Evolutionary conservation across 2,888 invertebrate species (phyloP).

Genomic region (Camponotus fellah): DNA sequence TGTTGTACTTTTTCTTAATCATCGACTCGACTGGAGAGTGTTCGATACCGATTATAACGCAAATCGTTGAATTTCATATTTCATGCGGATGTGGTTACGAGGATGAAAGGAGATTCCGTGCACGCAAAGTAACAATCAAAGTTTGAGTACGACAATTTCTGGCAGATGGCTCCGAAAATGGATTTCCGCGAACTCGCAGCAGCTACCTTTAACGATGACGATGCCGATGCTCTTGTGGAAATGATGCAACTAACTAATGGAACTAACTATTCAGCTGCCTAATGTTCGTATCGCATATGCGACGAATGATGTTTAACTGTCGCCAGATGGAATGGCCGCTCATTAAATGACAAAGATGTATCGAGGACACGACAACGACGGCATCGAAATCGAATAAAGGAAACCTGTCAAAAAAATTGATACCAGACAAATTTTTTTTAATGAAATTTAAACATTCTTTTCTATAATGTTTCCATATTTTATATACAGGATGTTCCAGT

Average conservation of each 20-base stretch:
- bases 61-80: not conserved
- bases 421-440: not conserved
- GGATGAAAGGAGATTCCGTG: constrained; percentile 25
- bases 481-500: too few relatives aligned
- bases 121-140: constrained; percentile 45
- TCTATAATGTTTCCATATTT: not conserved
- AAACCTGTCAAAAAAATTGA: not conserved
- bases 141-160: constrained; percentile 23
- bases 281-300: constrained; percentile 25
- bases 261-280: constrained; percentile 42
- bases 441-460: not conserved
- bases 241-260: constrained; percentile 50
- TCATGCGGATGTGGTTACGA: constrained; percentile 20
- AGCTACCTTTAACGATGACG: constrained; percentile 45
- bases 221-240: constrained; percentile 41
- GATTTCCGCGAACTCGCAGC: constrained; percentile 45
- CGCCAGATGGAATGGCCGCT: constrained; percentile 29
- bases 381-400: constrained; percentile 20
- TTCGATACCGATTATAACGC: not conserved
- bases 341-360: constrained; percentile 14
- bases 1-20: not conserved
- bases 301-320: constrained; percentile 28
- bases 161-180: constrained; percentile 47
- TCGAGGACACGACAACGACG: not conserved
- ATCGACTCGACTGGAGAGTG: not conserved